Base-by-base conservation (phyloP, 2,888 invertebrate genomes). In the Cabera pusaria region DNA sequence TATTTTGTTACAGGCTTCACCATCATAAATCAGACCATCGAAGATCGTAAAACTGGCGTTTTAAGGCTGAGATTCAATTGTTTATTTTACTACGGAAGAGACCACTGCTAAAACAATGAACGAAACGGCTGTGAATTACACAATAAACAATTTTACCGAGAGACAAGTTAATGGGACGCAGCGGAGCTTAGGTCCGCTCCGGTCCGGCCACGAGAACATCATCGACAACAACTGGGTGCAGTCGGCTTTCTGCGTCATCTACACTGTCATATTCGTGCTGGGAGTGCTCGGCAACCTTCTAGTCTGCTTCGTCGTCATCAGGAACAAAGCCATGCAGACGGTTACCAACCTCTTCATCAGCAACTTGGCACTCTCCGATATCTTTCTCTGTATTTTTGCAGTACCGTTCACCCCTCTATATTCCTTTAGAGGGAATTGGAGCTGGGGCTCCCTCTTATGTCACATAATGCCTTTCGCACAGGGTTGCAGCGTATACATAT, bases 321-420 rank as follows among this genome's bases (percentile, higher is more conserved):
- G 97, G 14, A 98, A 98, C 81, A 94, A 94, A 55, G 95, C 96
- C 12, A 98, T 99, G 98, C 98, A 98, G 72, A 98, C 98, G 0
- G 98, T 99, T 18, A 99, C 99, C 2, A 99, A 99, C 76, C 92
- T 98, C 31, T 99, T 99, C 85, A 99, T 99, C 68, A 96, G 97
- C 21, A 99, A 99, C 75, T 88, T 99, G 59, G 99, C 99, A 0
- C 88, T 98, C 16, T 97, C 98, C 4, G 99, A 99, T 75, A 96
- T 99, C 26, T 86, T 99, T 24, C 91, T 99, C 51, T 98, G 98
- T 74, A 91, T 96, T 6, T 91, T 99, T 41, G 97, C 98, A 1
- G 97, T 99, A 25, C 98, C 99, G 2, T 97, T 99, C 66, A 99
- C 99, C 0, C 98, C 99, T 0, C 87, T 98, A 0, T 98, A 98